Conservation (phyloP, 23 tunicate species). For the Pegea sp. region DNA sequence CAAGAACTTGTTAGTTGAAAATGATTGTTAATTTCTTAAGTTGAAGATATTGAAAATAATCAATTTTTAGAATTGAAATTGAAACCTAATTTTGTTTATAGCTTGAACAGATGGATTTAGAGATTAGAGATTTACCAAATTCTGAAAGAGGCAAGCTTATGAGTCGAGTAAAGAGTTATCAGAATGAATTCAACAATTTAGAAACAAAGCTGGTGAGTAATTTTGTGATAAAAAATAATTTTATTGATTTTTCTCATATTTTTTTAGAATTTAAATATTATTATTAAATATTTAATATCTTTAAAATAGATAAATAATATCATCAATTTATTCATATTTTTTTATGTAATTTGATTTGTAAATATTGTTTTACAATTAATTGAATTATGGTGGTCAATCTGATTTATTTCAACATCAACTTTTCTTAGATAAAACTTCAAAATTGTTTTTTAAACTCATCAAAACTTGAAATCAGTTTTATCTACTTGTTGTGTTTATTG, state of each 20-base stretch:
- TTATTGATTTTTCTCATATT: too few relatives aligned
- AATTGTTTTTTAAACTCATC: background rate
- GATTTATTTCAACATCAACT: background rate
- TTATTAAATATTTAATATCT: too few relatives aligned
- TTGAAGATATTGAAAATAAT: background rate
- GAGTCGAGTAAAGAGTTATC: slow-evolving; percentile 69
- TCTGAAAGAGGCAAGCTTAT: slow-evolving; percentile 66
- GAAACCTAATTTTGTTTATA: background rate
- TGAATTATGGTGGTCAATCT: too few relatives aligned
- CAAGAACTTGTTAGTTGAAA: slow-evolving; percentile 51
- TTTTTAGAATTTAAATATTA: too few relatives aligned
- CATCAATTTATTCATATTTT: too few relatives aligned
- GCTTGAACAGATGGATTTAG: slow-evolving; percentile 95
- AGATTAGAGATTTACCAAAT: slow-evolving; percentile 52
- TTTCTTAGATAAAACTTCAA: background rate
- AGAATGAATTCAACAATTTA: slow-evolving; percentile 47
- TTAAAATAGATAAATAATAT: too few relatives aligned
- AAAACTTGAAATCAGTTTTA: background rate
- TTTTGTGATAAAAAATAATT: too few relatives aligned
- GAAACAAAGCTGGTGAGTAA: slow-evolving; percentile 75
- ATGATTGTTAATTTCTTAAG: background rate
- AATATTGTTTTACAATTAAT: too few relatives aligned
- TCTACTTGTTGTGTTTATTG: background rate
- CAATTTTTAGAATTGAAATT: background rate
- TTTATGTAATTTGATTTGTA: too few relatives aligned